Conservation (phyloP, 1,140 invertebrate genomes). For the Drosophila santomea region DNA sequence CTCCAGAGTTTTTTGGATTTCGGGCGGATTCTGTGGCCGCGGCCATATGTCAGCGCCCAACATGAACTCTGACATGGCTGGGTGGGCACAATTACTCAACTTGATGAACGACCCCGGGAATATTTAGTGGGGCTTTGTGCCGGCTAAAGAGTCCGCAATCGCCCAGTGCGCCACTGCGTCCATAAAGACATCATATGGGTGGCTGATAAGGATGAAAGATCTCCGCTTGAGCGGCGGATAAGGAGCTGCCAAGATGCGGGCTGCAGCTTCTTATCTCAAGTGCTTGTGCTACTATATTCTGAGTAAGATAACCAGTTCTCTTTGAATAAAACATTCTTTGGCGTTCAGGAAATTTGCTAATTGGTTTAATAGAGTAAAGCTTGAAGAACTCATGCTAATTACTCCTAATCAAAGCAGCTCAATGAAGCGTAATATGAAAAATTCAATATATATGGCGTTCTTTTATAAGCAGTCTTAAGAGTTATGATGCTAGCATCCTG, state of each 20-base stretch:
- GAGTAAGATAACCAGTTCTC: too few relatives aligned
- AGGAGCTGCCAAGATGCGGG: conserved; percentile 21
- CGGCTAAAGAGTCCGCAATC: conserved; percentile 27
- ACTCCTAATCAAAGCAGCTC: not conserved
- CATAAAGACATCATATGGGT: conserved; percentile 32
- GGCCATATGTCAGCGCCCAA: conserved; percentile 67
- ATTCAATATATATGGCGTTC: too few relatives aligned
- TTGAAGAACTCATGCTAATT: not conserved
- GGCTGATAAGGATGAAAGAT: conserved; percentile 29
- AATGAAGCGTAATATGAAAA: not conserved
- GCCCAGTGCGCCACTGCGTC: conserved; percentile 11
- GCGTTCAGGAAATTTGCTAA: not conserved
- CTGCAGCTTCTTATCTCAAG: conserved; percentile 10
- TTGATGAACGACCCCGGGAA: conserved; percentile 56
- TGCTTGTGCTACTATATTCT: not conserved
- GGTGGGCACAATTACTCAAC: conserved; percentile 65
- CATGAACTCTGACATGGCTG: conserved; percentile 68
- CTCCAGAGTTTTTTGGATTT: conserved; percentile 13
- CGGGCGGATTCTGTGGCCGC: conserved; percentile 50
- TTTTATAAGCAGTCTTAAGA: too few relatives aligned
- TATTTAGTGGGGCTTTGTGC: conserved; percentile 23
- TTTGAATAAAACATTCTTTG: not conserved
- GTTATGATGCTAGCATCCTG: not conserved
- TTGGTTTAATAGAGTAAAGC: not conserved
- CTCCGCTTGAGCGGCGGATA: not conserved